phyloP scores from a whole-genome alignment of 2,797 vertebrate species.

The Eleutherodactylus coqui region DNA sequence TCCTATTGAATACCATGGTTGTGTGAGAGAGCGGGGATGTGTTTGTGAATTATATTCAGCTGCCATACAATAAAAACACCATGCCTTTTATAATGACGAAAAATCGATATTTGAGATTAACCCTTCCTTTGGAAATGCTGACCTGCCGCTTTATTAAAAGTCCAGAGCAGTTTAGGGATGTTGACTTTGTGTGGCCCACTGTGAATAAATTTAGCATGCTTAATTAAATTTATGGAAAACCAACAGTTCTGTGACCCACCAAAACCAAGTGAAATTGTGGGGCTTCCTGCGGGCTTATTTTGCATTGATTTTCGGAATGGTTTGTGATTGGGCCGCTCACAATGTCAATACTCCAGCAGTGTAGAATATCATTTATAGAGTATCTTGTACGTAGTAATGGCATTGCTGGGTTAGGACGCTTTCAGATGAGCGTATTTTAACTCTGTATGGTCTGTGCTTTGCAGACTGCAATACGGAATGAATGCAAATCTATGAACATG shows the following conservation, averaged over 20 bases:
- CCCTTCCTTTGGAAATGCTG: constrained; percentile 38
- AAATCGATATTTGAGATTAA: constrained; percentile 56
- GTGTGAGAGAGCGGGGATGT: too few species aligned
- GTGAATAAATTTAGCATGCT: constrained; percentile 58
- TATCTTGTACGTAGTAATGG: neutral
- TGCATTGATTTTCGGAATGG: constrained; percentile 51
- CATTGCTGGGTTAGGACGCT: neutral
- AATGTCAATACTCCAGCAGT: constrained; percentile 40
- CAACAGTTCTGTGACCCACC: constrained; percentile 54
- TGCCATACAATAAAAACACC: constrained; percentile 49
- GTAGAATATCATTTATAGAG: constrained; percentile 29
- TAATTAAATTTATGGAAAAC: constrained; percentile 61
- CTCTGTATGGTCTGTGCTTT: too few species aligned
- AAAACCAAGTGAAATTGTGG: constrained; percentile 52
- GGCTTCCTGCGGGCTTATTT: constrained; percentile 36
- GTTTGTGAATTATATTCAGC: neutral
- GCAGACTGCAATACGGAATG: too few species aligned
- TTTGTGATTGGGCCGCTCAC: constrained; percentile 34
- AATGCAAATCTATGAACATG: too few species aligned
- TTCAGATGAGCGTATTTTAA: too few species aligned
- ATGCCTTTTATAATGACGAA: constrained; percentile 47
- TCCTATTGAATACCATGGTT: neutral
- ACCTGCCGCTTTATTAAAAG: constrained; percentile 58
- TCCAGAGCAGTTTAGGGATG: constrained; percentile 37
- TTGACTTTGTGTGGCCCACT: constrained; percentile 48